phyloP scores from a whole-genome alignment of 2,797 vertebrate species.

The Neopelma chrysocephalum region DNA sequence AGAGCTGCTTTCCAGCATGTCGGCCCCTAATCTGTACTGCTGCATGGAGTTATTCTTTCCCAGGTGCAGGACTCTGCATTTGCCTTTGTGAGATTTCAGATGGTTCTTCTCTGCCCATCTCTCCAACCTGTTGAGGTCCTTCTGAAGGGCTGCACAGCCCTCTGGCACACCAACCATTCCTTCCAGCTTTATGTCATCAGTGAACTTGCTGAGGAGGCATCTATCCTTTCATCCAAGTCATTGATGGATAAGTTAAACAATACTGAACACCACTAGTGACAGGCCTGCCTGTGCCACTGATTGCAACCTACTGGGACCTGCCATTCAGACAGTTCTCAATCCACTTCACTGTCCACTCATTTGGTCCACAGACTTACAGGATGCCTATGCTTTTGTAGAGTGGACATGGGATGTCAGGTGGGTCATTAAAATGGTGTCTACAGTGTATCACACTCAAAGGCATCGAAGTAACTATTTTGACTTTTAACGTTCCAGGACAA shows the following conservation, averaged over 20 bases:
- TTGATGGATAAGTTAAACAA: background rate
- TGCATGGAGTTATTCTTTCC: background rate
- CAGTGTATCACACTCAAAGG: background rate
- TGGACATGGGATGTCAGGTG: background rate
- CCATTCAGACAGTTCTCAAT: background rate
- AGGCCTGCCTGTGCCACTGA: background rate
- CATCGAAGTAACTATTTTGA: background rate
- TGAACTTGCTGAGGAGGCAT: background rate
- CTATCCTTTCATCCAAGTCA: background rate
- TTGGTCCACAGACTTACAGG: too few relatives aligned
- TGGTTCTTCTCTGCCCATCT: background rate
- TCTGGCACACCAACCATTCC: accelerated
- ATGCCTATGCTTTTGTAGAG: background rate
- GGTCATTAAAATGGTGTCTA: background rate
- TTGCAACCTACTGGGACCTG: background rate
- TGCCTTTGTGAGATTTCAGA: background rate
- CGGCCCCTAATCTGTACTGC: accelerated
- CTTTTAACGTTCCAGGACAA: background rate
- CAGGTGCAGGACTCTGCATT: background rate
- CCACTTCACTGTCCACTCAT: background rate
- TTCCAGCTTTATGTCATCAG: background rate
- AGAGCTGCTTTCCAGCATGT: too few relatives aligned
- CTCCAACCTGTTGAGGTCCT: background rate
- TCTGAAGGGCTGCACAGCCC: background rate
- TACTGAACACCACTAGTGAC: background rate